These are phyloP conservation scores for Arctia plantaginis DNA, from an alignment of 2,888 invertebrate species.

Conservation along the genomic window DNA sequence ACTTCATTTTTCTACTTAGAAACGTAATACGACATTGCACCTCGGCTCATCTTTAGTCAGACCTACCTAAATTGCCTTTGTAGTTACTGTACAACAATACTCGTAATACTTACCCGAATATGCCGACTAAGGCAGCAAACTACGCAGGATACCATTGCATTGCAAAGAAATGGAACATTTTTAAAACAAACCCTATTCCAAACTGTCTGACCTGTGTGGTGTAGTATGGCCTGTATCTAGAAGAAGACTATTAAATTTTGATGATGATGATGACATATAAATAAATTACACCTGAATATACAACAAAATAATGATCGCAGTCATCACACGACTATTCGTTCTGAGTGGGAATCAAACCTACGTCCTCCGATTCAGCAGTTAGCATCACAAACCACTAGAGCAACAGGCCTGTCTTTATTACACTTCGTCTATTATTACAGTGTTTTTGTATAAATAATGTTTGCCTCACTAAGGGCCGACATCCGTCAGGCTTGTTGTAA, in stretches of 20 bases:
- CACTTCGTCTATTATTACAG: not conserved
- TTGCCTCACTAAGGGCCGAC: not conserved
- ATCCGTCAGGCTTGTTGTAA: slow-evolving; percentile 1
- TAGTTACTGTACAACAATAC: not conserved
- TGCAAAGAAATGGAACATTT: too few species aligned
- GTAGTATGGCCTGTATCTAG: too few species aligned
- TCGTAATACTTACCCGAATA: too few species aligned
- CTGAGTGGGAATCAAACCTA: not conserved
- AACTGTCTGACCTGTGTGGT: too few species aligned
- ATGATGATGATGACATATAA: too few species aligned
- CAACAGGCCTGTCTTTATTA: not conserved
- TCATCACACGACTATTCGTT: too few species aligned
- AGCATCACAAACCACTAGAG: not conserved
- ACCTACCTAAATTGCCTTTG: not conserved
- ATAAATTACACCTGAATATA: too few species aligned
- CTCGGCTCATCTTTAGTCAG: not conserved
- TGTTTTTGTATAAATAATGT: slow-evolving; percentile 5
- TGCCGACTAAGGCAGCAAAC: too few species aligned
- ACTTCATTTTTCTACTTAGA: not conserved
- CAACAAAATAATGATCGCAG: too few species aligned
- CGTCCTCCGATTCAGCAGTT: not conserved
- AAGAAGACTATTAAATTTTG: too few species aligned
- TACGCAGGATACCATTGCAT: too few species aligned
- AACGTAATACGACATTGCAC: not conserved
- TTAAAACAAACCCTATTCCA: too few species aligned